Evolutionary conservation across 2,888 invertebrate genomes (phyloP), one percentile per base, ranked within the genome.

Genomic region (Tachina fera): DNA sequence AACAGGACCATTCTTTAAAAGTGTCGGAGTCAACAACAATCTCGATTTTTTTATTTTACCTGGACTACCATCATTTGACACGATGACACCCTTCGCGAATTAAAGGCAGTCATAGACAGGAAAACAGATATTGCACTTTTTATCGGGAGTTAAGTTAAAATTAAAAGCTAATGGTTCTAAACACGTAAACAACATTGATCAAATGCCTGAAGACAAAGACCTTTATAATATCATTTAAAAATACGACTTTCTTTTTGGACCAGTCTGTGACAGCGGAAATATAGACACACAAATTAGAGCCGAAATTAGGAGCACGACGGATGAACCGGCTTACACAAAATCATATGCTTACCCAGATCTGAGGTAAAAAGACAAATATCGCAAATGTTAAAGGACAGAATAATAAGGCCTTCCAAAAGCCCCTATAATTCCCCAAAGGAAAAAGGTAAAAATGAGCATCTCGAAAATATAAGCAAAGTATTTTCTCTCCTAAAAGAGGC

Each of bases 71-170:
- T 68, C 80, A 11, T 81, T 81, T 45, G 71, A 80, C 47, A 80
- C 1, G 84, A 87, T 6, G 86, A 87, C 22, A 83, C 83, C 0
- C 39, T 87, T 11, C 82, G 78, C n/a, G 43, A 87, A n/a, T 53
- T 87, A 9, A 70, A 78, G 10, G 84, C 87, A n/a, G 60, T 88
- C 11, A 86, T 84, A 43, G 84, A 87, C n/a, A 53, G 53, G 39
- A 68, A 68, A 19, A 53, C 31, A 49, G 11, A 67, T n/a, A 49
- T 22, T 67, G 9, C 67, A 67, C 10, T n/a, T 67, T 9, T 10
- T 6, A 31, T 14, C 49, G 4, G n/a, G 11, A 10, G 49, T 49
- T 49, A 67, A 67, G 39, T 1, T 68, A 10, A 16, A 53, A 19
- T 19, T 68, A 39, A 41, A 68, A 53, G 16, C 51, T 13, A 68